phyloP scores from a whole-genome alignment of 2,113 vertebrate genomes.

The Nerophis ophidion region DNA sequence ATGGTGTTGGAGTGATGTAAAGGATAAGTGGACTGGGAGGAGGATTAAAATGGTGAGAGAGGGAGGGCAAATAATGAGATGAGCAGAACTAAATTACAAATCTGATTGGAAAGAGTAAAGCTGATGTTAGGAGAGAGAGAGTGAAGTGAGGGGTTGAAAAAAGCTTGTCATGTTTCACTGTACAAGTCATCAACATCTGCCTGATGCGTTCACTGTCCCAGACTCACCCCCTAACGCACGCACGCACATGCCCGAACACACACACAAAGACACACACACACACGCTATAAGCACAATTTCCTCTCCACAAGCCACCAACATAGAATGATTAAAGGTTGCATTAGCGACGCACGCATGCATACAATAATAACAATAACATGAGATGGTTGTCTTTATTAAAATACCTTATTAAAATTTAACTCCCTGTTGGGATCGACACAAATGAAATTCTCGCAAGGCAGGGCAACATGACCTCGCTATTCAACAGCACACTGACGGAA shows the following conservation, averaged over 20 bases:
- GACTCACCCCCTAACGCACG: constrained; percentile 19
- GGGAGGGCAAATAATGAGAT: constrained; percentile 17
- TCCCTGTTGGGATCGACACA: constrained; percentile 17
- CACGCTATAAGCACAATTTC: not conserved
- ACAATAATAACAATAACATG: not conserved
- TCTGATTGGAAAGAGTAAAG: constrained; percentile 12
- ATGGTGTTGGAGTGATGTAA: constrained; percentile 1
- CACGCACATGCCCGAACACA: constrained; percentile 8
- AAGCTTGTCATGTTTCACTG: constrained; percentile 15
- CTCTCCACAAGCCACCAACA: not conserved
- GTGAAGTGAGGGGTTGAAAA: constrained; percentile 1
- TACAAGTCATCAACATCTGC: constrained; percentile 51
- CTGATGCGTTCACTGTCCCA: constrained; percentile 37
- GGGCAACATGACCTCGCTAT: constrained; percentile 25
- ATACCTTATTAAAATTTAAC: not conserved
- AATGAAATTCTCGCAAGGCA: constrained; percentile 26
- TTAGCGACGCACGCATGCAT: constrained; percentile 1
- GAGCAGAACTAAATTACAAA: constrained; percentile 21
- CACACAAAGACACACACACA: constrained; percentile 2
- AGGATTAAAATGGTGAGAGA: constrained; percentile 27
- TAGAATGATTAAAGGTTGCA: not conserved
- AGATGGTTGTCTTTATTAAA: not conserved
- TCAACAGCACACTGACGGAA: constrained; percentile 21
- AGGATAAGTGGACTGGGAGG: not conserved
- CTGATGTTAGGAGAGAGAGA: not conserved